Conservation (phyloP, 2,888 invertebrate genomes). For the Prosapia bicincta region DNA sequence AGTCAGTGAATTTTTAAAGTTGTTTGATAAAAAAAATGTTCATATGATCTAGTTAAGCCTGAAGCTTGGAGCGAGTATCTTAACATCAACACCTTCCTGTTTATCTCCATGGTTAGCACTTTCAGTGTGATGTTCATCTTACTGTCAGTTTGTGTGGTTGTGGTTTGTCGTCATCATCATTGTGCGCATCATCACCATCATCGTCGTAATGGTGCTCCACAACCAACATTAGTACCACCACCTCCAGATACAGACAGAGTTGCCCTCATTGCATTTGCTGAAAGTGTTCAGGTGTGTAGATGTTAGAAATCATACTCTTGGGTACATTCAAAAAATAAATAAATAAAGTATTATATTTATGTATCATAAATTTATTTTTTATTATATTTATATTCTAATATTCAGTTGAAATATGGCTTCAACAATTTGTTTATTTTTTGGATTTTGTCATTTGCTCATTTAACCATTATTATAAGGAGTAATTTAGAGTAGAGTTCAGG, state of each 20-base stretch:
- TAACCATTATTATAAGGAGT: too few relatives aligned
- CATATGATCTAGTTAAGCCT: conserved; percentile 10
- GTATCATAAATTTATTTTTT: too few relatives aligned
- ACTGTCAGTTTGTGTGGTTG: conserved; percentile 26
- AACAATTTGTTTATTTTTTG: too few relatives aligned
- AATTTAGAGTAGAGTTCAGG: too few relatives aligned
- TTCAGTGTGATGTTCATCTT: conserved; percentile 22
- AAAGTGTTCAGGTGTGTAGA: conserved; percentile 22
- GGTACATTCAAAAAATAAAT: too few relatives aligned
- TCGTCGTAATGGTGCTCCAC: background rate
- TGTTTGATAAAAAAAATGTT: background rate
- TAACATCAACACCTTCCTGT: conserved; percentile 18
- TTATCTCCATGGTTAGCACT: conserved; percentile 21
- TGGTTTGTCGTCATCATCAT: conserved; percentile 22
- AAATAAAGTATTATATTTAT: too few relatives aligned
- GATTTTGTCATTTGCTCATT: too few relatives aligned
- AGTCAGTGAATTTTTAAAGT: background rate
- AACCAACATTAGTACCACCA: conserved; percentile 5
- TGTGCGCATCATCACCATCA: background rate
- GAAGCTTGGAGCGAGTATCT: conserved; percentile 16
- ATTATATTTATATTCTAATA: too few relatives aligned
- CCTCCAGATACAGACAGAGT: conserved; percentile 26
- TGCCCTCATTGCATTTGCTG: conserved; percentile 28
- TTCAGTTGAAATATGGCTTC: too few relatives aligned
- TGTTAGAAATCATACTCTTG: too few relatives aligned